A percentile compares a stretch with the other conserved stretches of the same genome.
These are phyloP conservation scores for Cotesia chilonis DNA, from an alignment of 1,140 invertebrate genomes.

Conservation along the genomic window DNA sequence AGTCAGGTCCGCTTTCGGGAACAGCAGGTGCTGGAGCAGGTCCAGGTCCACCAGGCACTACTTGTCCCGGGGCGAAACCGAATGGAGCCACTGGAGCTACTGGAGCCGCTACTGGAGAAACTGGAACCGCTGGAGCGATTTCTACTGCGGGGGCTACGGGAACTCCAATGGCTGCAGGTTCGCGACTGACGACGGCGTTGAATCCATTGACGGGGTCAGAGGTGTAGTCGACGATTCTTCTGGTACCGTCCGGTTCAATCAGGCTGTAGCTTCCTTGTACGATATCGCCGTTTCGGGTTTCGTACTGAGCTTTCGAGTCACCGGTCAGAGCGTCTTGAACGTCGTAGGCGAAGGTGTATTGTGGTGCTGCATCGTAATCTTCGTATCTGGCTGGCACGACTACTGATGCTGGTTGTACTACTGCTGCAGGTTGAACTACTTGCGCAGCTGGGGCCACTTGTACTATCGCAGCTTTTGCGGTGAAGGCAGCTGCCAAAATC, in stretches of 20 bases:
- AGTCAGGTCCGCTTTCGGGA: conserved; percentile 55
- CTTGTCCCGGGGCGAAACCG: conserved; percentile 40
- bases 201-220: conserved; percentile 35
- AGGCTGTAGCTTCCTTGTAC: conserved; percentile 35
- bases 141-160: conserved; percentile 44
- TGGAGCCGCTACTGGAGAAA: conserved; percentile 24
- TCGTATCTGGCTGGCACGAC: conserved; percentile 39
- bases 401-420: conserved; percentile 46
- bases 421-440: conserved; percentile 39
- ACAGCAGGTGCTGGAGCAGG: conserved; percentile 43
- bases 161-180: conserved; percentile 41
- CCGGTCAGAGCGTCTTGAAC: conserved; percentile 33
- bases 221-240: conserved; percentile 35
- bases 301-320: conserved; percentile 32
- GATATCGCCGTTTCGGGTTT: conserved; percentile 31
- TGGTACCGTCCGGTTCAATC: conserved; percentile 33
- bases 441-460: background rate
- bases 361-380: conserved; percentile 30
- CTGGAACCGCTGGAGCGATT: conserved; percentile 33
- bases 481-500: conserved; percentile 46
- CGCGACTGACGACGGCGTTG: conserved; percentile 30
- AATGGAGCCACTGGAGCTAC: conserved; percentile 39
- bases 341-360: conserved; percentile 32
- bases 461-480: conserved; percentile 27
- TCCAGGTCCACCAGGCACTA: conserved; percentile 1